phyloP scores from a whole-genome alignment of 2,113 vertebrate genomes.

The Rallus limicola region DNA sequence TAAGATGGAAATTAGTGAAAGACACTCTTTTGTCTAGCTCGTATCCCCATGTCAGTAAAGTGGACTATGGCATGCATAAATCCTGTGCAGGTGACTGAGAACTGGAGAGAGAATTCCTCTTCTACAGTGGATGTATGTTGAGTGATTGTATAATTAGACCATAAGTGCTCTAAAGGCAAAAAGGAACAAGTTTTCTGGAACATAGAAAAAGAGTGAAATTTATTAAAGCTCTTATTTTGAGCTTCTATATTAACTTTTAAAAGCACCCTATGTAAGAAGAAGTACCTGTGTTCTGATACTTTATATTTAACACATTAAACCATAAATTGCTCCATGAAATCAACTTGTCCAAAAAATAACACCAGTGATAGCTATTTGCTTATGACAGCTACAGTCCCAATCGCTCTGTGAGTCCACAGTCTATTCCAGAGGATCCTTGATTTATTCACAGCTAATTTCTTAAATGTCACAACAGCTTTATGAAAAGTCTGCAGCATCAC shows the following conservation, averaged over 20 bases:
- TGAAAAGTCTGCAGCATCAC: not conserved
- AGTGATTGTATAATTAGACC: not conserved
- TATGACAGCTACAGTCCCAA: not conserved
- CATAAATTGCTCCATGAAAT: not conserved
- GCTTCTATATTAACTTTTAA: not conserved
- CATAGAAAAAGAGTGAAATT: not conserved
- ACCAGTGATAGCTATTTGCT: not conserved
- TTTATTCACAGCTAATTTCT: slow-evolving; percentile 19
- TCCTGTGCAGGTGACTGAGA: not conserved
- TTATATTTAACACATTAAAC: not conserved
- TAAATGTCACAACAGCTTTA: not conserved
- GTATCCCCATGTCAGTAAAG: not conserved
- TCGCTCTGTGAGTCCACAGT: not conserved
- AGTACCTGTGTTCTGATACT: not conserved
- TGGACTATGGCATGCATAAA: not conserved
- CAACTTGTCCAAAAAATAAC: not conserved
- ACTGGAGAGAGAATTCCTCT: not conserved
- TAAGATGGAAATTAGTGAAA: not conserved
- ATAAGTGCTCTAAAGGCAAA: not conserved
- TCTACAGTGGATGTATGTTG: not conserved
- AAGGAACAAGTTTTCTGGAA: not conserved
- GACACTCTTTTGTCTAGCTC: not conserved
- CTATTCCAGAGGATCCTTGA: not conserved
- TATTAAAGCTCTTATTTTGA: not conserved
- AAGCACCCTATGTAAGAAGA: not conserved